Base-by-base conservation (phyloP, 2,888 invertebrate genomes). In the Heteropelma amictum region DNA sequence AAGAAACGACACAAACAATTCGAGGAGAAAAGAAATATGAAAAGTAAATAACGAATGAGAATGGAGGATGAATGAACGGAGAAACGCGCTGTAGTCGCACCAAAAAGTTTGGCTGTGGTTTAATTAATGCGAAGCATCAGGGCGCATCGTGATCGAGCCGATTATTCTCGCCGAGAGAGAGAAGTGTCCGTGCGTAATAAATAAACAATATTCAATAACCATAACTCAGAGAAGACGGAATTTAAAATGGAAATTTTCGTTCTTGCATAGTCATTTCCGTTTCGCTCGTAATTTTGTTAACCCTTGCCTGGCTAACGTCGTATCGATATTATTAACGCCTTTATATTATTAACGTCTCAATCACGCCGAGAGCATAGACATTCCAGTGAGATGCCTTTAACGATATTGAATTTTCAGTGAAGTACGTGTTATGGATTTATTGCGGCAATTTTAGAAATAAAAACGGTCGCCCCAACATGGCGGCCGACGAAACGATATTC, bases 51-150 rank as follows among this genome's bases (percentile, higher is more conserved):
- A 42, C 7, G 21, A 53, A 54, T 42, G n/a, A 26, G 7, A 35
- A 26, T 26, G 33, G 58, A 68, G 42, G 47, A 67, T n/a, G 56
- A 64, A 53, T 19, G 58, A 68, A 72, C 40, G 61, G 77, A 74
- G 69, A 73, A 77, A 77, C 79, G 79, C 79, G 81, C 82, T 81
- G 80, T 81, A 81, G 80, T 82, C 79, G 81, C 81, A 82, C 81
- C 81, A 81, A 80, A 81, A 81, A 82, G 79, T 80, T 80, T 82
- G 82, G 82, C 82, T 82, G 82, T 82, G 82, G 82, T 82, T 81
- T 78, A 53, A 77, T 76, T 76, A 76, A 72, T 72, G 72, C 72
- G 65, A 60, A n/a, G n/a, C 40, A 42, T 53, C 33, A 14, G 33
- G 38, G 14, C 7, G 12, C n/a, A 38, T 38, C 12, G 14, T 12